Percentiles rank a stretch among this genome's conserved stretches.
phyloP scores from a whole-genome alignment of 2,113 vertebrate species.

The Bos indicus region DNA sequence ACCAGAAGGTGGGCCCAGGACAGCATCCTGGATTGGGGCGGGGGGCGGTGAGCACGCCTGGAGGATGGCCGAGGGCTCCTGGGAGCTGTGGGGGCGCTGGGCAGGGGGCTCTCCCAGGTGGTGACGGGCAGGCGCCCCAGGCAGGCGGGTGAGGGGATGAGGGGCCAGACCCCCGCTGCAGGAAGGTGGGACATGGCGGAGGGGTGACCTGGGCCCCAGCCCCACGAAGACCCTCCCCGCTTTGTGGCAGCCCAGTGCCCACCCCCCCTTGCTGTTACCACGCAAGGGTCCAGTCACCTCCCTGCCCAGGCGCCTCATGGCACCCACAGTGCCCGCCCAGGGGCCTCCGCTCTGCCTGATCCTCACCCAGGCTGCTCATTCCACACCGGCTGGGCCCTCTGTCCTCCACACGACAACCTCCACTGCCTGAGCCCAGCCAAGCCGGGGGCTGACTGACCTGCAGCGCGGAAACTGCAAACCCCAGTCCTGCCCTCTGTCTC shows the following conservation, averaged over 20 bases:
- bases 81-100: background rate
- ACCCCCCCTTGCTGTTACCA: too few species aligned
- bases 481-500: background rate
- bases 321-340: too few species aligned
- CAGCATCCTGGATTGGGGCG: too few species aligned
- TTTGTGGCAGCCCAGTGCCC: background rate
- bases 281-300: background rate
- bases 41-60: fast-evolving
- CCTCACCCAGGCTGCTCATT: too few species aligned
- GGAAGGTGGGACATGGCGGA: background rate
- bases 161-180: fast-evolving
- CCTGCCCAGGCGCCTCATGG: background rate
- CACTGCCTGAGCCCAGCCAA: background rate
- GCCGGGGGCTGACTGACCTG: fast-evolving
- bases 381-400: background rate
- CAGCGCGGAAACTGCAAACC: fast-evolving
- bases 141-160: background rate
- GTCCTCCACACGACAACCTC: fast-evolving
- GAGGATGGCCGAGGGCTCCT: background rate
- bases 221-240: background rate
- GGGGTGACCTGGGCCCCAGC: background rate
- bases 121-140: fast-evolving
- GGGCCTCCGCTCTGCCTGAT: background rate
- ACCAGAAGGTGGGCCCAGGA: too few species aligned
- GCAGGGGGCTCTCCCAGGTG: background rate